Percentiles rank a stretch among this genome's conserved stretches.
phyloP scores from a whole-genome alignment of 1,140 invertebrate species.

The Megalonaias nervosa region DNA sequence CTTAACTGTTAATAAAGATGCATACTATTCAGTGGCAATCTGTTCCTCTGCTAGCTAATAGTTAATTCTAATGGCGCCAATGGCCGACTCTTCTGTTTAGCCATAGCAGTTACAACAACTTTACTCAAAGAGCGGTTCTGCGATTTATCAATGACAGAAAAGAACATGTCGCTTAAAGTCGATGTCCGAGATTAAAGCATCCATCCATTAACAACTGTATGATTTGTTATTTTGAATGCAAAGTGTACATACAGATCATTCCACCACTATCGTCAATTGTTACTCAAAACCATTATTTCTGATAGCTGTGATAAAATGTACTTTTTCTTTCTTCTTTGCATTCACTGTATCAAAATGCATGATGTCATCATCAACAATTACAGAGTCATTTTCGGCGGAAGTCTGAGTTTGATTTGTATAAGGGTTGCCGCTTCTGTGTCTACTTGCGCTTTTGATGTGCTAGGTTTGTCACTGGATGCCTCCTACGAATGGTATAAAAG shows the following conservation, averaged over 20 bases:
- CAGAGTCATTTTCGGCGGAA: too few species aligned
- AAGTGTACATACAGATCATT: constrained; percentile 2
- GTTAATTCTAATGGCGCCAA: not conserved
- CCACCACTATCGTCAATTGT: not conserved
- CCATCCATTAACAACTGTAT: constrained; percentile 2
- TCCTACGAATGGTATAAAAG: too few species aligned
- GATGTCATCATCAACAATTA: too few species aligned
- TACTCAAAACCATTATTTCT: too few species aligned
- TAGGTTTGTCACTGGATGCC: too few species aligned
- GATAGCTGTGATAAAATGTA: too few species aligned
- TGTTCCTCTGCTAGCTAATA: constrained; percentile 15
- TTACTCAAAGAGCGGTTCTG: constrained; percentile 1
- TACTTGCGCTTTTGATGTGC: too few species aligned
- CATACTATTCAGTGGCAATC: constrained; percentile 7
- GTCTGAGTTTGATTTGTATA: too few species aligned
- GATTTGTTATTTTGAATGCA: constrained; percentile 3
- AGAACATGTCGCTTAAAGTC: constrained; percentile 1
- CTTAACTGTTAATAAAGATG: constrained; percentile 11
- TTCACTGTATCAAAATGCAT: too few species aligned
- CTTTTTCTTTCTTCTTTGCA: too few species aligned
- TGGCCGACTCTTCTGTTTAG: not conserved
- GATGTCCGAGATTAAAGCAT: constrained; percentile 4
- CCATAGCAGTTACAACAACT: constrained; percentile 5
- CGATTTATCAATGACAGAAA: not conserved
- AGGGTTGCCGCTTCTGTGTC: too few species aligned